These are phyloP conservation scores for Oeneis ivallda DNA, from an alignment of 2,888 invertebrate species.

Conservation along the genomic window DNA sequence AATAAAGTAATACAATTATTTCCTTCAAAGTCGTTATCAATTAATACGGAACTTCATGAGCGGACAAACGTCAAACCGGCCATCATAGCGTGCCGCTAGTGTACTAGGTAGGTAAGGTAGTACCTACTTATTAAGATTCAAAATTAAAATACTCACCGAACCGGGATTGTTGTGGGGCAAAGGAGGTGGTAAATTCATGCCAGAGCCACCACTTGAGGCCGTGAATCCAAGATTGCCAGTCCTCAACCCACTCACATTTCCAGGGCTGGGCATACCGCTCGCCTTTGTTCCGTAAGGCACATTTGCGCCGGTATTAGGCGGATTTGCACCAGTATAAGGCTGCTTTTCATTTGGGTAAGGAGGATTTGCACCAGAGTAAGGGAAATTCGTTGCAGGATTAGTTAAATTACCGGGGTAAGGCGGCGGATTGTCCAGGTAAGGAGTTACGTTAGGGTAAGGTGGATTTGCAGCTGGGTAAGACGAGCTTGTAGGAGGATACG, in stretches of 20 bases:
- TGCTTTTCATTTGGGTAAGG: constrained; percentile 35
- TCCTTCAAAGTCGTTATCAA: too few species aligned
- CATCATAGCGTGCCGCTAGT: too few species aligned
- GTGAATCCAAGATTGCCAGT: constrained; percentile 53
- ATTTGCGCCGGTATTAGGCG: constrained; percentile 33
- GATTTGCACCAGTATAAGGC: constrained; percentile 24
- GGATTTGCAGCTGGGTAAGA: constrained; percentile 35
- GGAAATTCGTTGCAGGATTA: constrained; percentile 24
- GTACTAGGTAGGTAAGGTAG: too few species aligned
- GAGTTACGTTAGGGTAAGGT: constrained; percentile 37
- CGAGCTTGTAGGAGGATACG: constrained; percentile 40
- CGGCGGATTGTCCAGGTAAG: constrained; percentile 30
- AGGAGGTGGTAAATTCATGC: constrained; percentile 7
- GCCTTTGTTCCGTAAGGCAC: constrained; percentile 17
- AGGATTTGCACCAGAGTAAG: constrained; percentile 33
- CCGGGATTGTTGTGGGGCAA: constrained; percentile 45
- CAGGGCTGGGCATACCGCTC: constrained; percentile 6
- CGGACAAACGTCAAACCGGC: too few species aligned
- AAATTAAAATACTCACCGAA: constrained; percentile 34
- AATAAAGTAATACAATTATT: too few species aligned
- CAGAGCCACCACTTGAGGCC: constrained; percentile 42
- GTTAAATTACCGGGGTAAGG: constrained; percentile 32
- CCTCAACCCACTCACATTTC: constrained; percentile 38
- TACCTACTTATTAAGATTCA: too few species aligned
- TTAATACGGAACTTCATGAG: too few species aligned